Base-by-base conservation (phyloP, 2,797 vertebrate species). In the Diplodus sargus region DNA sequence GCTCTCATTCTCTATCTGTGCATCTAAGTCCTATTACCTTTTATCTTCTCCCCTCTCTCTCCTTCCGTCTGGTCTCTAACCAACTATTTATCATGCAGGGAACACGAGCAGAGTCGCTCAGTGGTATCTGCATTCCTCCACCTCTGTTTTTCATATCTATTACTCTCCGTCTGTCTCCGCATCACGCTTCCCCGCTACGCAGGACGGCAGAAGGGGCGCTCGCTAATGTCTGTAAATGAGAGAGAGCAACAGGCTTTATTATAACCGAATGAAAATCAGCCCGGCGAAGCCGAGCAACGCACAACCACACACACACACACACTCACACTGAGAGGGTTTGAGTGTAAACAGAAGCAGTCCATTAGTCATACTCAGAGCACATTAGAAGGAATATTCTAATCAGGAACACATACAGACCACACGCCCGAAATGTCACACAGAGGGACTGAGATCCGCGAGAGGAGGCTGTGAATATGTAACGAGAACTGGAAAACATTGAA, bases 301-400 rank as follows among this genome's bases (percentile, higher is more conserved):
- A 25, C 62, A 66, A 4, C 49, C 42, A 3, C 48, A 34, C 39
- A 30, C 59, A 22, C 62, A 62, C 43, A 53, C 57, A 49, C 66
- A 74, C 20, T 23, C 66, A 74, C 4, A 18, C 71, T 66, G 52
- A 43, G 51, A 51, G 74, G 42, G 63, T 74, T 45, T 18, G 70
- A 81, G 79, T 74, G 78, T 64, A 86, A 86, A 91, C 82, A 81
- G 77, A 84, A 57, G 72, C 74, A 65, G 82, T 69, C 76, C 86
- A 88, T 91, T 90, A 90, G 76, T 81, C 79, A 73, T 70, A 76
- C 84, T 89, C 82, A 72, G 67, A 81, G 63, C 70, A 66, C 87
- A 89, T 87, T 87, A 90, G 73, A 49, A 70, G 61, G 61, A 48
- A 52, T 39, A 78, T 64, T 82, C 18, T 64, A 61, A 80, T 74